These are phyloP conservation scores for Scolanthus callimorphus DNA, from an alignment of 92 coral and sea anemone species.

Conservation along the genomic window DNA sequence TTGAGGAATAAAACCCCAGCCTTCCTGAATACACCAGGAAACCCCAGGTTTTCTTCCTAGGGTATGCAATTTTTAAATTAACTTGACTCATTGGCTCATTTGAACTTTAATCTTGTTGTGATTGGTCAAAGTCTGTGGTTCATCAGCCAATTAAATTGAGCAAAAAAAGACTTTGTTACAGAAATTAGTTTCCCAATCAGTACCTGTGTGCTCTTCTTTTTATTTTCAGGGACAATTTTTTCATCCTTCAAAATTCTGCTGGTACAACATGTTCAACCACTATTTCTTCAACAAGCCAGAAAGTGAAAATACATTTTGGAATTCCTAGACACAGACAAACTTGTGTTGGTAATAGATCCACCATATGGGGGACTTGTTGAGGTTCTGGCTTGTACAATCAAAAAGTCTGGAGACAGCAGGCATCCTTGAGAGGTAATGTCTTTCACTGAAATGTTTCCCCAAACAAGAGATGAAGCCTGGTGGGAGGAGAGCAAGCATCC, in stretches of 20 bases:
- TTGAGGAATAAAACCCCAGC: too few species aligned
- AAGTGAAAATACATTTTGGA: constrained; percentile 42
- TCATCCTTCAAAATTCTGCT: constrained; percentile 54
- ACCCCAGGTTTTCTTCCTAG: too few species aligned
- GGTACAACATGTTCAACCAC: constrained; percentile 96
- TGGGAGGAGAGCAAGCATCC: background rate
- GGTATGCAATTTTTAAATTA: too few species aligned
- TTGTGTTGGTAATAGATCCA: constrained; percentile 82
- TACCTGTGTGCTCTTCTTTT: too few species aligned
- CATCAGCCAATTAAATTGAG: too few species aligned
- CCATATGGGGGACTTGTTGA: constrained; percentile 97
- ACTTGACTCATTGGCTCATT: too few species aligned
- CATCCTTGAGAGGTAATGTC: too few species aligned
- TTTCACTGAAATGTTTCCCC: constrained; percentile 32
- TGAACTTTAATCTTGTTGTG: too few species aligned
- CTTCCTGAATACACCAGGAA: too few species aligned
- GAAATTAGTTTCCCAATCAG: too few species aligned
- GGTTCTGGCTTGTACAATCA: constrained; percentile 66
- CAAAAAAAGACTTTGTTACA: too few species aligned
- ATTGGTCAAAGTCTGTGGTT: too few species aligned
- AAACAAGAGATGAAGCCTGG: background rate
- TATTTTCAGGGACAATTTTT: constrained; percentile 77
- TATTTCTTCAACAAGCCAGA: constrained; percentile 67
- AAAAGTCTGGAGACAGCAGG: constrained; percentile 38
- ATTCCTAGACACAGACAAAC: constrained; percentile 23